phyloP scores from a whole-genome alignment of 37 sponge, comb jelly and placozoan species.

The Hormiphora californensis region DNA sequence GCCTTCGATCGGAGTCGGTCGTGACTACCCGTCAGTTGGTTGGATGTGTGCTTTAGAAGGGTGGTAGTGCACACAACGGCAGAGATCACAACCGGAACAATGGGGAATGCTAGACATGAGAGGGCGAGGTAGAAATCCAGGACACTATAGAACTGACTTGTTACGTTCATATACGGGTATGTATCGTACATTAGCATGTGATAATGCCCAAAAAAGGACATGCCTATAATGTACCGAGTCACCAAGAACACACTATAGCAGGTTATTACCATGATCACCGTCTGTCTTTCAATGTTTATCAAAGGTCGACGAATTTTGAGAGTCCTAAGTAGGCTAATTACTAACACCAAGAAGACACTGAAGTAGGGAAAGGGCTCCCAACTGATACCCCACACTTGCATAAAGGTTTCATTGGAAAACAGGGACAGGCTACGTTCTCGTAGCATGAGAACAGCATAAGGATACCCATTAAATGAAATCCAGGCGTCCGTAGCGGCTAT shows the following conservation, averaged over 20 bases:
- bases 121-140: neutral
- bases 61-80: neutral
- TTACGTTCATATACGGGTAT: conserved; percentile 2
- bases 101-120: neutral
- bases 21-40: neutral
- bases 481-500: neutral
- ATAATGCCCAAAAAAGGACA: neutral
- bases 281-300: neutral
- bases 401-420: neutral
- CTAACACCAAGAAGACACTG: neutral
- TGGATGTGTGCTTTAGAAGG: neutral
- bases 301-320: neutral
- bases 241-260: neutral
- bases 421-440: neutral
- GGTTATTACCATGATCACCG: neutral
- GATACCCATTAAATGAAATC: neutral
- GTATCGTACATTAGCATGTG: neutral
- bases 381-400: neutral
- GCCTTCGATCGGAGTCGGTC: neutral
- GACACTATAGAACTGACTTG: neutral
- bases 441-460: neutral
- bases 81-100: neutral
- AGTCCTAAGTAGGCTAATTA: neutral
- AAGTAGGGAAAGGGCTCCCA: conserved; percentile 13
- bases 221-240: neutral